phyloP scores from a whole-genome alignment of 2,888 invertebrate species.

The Temnothorax unifasciatus region DNA sequence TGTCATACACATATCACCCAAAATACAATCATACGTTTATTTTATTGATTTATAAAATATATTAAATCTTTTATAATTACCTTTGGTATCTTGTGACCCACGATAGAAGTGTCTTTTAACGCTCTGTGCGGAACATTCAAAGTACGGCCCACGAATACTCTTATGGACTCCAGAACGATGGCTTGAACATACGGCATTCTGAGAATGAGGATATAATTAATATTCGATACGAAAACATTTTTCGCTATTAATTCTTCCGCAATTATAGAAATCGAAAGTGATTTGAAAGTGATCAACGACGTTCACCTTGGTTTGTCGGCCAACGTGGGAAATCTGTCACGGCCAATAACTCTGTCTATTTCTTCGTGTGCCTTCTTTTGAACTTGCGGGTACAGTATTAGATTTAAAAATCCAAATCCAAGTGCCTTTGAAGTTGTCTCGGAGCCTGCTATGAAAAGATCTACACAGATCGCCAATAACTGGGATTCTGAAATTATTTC shows the following conservation, averaged over 20 bases:
- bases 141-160: constrained; percentile 93
- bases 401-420: constrained; percentile 92
- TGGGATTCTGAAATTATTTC: constrained; percentile 88
- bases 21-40: not conserved
- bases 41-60: not conserved
- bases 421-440: constrained; percentile 94
- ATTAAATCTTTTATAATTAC: constrained; percentile 85
- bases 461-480: constrained; percentile 93
- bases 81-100: constrained; percentile 92
- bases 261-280: not conserved
- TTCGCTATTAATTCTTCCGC: not conserved
- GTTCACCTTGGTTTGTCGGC: constrained; percentile 90
- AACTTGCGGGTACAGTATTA: constrained; percentile 91
- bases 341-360: constrained; percentile 92
- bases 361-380: constrained; percentile 93
- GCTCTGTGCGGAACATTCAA: constrained; percentile 94
- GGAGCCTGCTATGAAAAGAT: constrained; percentile 95
- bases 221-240: not conserved
- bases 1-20: not conserved
- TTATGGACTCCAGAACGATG: constrained; percentile 91
- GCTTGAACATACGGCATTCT: constrained; percentile 94
- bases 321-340: constrained; percentile 89
- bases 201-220: constrained; percentile 76
- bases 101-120: constrained; percentile 90
- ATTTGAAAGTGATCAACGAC: not conserved